Base-by-base conservation (phyloP, 2,888 invertebrate genomes). In the Nesidiocoris tenuis region DNA sequence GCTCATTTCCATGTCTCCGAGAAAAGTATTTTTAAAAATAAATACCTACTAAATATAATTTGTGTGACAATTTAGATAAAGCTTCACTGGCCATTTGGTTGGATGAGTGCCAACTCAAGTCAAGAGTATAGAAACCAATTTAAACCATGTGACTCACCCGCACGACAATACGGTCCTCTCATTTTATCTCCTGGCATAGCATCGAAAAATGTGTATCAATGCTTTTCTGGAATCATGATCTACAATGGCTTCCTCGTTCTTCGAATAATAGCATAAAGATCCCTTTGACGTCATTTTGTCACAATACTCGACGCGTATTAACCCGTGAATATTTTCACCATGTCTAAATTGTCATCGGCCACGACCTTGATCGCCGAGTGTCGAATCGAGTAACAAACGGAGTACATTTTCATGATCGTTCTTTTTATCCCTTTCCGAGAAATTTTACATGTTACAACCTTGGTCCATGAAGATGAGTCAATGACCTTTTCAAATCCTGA, bases 21-120 rank as follows among this genome's bases (percentile, higher is more conserved):
- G 71, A 61, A 71, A 61, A 71, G 71, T 71, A 61, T 71, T 71
- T 71, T 71, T 71, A 71, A 71, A 71, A 71, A 71, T 71, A 71
- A 71, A 71, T 71, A 71, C 71, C 71, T 71, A 71, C 71, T 71
- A 71, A 71, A 71, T 71, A 71, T 71, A 71, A 71, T 71, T 71
- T 71, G 71, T 71, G 71, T 71, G 71, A 71, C 71, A 71, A 71
- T 71, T 71, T 71, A 71, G 71, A 71, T 71, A 61, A 71, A 71
- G 61, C 71, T 71, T 71, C 71, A 71, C 71, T 71, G 71, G 71
- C 61, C 71, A 71, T 71, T 71, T 71, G 71, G 71, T 71, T 71
- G 71, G 71, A 55, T 61, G 61, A 25, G 19, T 9, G 61, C 71
- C 71, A 71, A 71, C 61, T 61, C 71, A 39, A 71, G 25, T 61